Evolutionary conservation across 1,140 invertebrate species (phyloP).

Genomic region (Sipha flava): DNA sequence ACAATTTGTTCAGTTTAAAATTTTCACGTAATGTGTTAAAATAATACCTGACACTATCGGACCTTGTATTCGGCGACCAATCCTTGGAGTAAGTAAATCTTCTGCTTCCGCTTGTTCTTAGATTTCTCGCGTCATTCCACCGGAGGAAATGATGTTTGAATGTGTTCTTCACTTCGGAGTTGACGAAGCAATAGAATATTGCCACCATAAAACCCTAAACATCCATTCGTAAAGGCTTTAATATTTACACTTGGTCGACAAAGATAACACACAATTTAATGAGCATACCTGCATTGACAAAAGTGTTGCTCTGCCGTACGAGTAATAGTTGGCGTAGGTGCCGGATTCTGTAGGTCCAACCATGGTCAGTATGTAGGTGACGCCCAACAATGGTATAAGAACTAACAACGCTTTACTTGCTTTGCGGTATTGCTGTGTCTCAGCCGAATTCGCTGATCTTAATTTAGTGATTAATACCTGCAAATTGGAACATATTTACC

Average conservation of each 20-base stretch:
- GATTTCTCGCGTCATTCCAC: conserved; percentile 61
- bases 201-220: conserved; percentile 74
- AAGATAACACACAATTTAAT: background rate
- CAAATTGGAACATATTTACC: background rate
- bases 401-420: conserved; percentile 80
- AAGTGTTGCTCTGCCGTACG: conserved; percentile 60
- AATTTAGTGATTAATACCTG: conserved; percentile 82
- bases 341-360: conserved; percentile 58
- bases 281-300: conserved; percentile 68
- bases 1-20: background rate
- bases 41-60: conserved; percentile 67
- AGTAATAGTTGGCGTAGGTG: conserved; percentile 56
- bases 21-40: background rate
- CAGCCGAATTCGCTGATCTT: conserved; percentile 39
- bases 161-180: conserved; percentile 81
- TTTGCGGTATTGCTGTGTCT: conserved; percentile 61
- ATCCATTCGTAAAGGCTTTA: conserved; percentile 27
- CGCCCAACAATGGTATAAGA: conserved; percentile 77
- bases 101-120: conserved; percentile 49
- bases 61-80: conserved; percentile 66
- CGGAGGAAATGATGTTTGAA: conserved; percentile 68
- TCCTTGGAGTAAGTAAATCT: conserved; percentile 60
- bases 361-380: conserved; percentile 74
- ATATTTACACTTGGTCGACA: no score
- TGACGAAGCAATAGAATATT: conserved; percentile 84